These are phyloP conservation scores for Erythrocebus patas DNA, from an alignment of 2,113 vertebrate genomes.

Conservation along the genomic window DNA sequence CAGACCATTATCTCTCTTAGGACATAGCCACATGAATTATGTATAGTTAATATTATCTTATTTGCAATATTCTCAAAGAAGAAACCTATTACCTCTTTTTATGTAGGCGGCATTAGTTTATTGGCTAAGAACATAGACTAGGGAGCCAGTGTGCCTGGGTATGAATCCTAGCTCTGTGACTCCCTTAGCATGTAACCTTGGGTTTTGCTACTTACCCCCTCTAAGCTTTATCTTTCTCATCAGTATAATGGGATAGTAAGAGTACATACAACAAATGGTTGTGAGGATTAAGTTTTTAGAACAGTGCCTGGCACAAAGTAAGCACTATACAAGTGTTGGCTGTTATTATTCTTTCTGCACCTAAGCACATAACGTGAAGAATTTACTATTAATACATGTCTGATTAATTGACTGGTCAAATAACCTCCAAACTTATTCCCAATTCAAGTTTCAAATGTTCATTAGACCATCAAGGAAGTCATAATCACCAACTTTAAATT, in stretches of 20 bases:
- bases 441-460: neutral
- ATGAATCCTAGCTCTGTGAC: neutral
- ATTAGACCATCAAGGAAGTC: neutral
- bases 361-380: neutral
- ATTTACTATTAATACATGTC: neutral
- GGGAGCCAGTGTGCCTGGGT: neutral
- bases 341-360: neutral
- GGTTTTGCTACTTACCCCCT: neutral
- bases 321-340: neutral
- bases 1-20: neutral
- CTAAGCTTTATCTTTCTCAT: neutral
- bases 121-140: neutral
- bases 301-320: neutral
- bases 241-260: neutral
- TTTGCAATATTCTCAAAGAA: neutral
- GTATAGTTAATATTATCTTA: neutral
- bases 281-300: neutral
- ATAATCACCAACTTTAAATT: neutral
- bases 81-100: neutral
- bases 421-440: neutral
- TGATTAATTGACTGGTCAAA: neutral
- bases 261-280: neutral
- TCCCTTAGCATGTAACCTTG: neutral
- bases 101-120: neutral
- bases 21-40: neutral